Evolutionary conservation across 2,113 vertebrate genomes (phyloP).

Genomic region (Gambusia holbrooki): DNA sequence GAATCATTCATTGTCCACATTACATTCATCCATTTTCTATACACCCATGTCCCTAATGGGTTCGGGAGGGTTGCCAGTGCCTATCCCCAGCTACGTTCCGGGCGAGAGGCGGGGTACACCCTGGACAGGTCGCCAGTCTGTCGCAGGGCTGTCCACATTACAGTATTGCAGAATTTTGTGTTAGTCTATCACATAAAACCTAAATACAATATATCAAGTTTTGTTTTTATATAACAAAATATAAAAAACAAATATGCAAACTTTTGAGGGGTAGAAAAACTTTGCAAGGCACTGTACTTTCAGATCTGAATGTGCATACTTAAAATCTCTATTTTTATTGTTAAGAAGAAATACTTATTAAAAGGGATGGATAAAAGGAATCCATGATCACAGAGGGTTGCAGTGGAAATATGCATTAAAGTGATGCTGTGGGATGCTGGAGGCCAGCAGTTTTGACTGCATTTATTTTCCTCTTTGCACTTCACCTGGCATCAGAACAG

Average conservation of each 20-base stretch:
- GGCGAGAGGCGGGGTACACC: too few species aligned
- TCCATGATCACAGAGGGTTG: conserved; percentile 37
- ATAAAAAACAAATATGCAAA: not conserved
- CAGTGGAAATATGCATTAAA: conserved; percentile 34
- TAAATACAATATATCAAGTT: not conserved
- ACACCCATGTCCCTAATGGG: too few species aligned
- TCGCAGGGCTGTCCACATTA: not conserved
- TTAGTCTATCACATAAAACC: not conserved
- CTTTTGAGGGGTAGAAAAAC: not conserved
- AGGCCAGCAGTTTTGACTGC: conserved; percentile 20
- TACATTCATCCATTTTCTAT: not conserved
- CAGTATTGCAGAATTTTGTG: not conserved
- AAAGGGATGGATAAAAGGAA: conserved; percentile 27
- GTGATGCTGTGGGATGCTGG: conserved; percentile 30
- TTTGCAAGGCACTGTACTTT: conserved; percentile 13
- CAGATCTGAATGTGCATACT: conserved; percentile 51
- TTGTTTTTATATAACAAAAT: not conserved
- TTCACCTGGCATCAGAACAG: not conserved
- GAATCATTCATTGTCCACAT: not conserved
- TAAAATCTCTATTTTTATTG: conserved; percentile 34
- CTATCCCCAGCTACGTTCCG: too few species aligned
- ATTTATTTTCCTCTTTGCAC: conserved; percentile 20
- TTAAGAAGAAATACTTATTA: conserved; percentile 55
- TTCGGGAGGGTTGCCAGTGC: too few species aligned
- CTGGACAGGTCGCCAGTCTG: too few species aligned